Percentiles rank a stretch among this genome's conserved stretches.
phyloP scores from a whole-genome alignment of 2,888 invertebrate species.

The Entomobrya multifasciata region DNA sequence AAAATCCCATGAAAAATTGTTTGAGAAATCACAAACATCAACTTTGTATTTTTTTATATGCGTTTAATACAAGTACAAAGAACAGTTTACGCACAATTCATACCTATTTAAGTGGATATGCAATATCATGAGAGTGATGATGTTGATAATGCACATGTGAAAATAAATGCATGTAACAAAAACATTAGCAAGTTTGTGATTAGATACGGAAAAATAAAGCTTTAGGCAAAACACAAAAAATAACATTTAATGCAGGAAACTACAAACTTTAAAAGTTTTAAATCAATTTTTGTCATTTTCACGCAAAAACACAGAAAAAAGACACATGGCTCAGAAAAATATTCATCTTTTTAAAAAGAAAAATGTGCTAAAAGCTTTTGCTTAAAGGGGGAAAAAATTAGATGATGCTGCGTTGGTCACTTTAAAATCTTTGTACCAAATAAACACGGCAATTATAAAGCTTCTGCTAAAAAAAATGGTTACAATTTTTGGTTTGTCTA shows the following conservation, averaged over 20 bases:
- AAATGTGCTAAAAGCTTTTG: conserved; percentile 44
- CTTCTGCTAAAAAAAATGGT: no score
- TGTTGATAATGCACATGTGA: background rate
- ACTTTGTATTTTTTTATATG: background rate
- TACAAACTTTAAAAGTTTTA: conserved; percentile 2
- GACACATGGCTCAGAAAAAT: background rate
- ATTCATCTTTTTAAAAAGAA: background rate
- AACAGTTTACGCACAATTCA: no score
- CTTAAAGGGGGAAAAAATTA: no score
- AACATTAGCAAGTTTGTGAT: conserved; percentile 9
- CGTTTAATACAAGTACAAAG: background rate
- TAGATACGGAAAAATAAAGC: conserved; percentile 4
- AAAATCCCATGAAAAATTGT: conserved; percentile 58
- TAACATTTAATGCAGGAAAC: background rate
- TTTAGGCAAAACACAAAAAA: background rate
- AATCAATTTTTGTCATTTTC: conserved; percentile 45
- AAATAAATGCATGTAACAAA: conserved; percentile 25
- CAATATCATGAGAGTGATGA: no score
- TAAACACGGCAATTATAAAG: background rate
- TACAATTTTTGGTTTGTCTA: no score
- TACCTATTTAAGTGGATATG: no score
- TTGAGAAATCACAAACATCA: conserved; percentile 20
- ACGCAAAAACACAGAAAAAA: conserved; percentile 6
- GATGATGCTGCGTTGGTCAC: no score
- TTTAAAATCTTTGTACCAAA: no score